Conservation (phyloP, 1,140 invertebrate genomes). For the Scaptomyza graminum region DNA sequence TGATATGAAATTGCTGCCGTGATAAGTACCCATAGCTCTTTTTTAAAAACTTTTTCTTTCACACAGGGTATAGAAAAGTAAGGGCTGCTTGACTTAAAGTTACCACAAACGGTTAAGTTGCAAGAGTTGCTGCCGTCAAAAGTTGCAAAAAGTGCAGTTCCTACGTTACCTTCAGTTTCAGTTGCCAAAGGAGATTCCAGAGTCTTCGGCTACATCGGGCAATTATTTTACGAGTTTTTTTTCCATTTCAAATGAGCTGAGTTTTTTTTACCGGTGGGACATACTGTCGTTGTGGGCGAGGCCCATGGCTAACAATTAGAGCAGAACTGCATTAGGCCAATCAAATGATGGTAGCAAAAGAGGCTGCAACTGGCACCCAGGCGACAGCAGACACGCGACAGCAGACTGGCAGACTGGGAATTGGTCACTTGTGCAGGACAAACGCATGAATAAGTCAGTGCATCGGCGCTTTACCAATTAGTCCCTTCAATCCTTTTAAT, state of each 20-base stretch:
- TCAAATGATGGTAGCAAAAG: slow-evolving; percentile 51
- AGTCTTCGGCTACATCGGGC: slow-evolving; percentile 21
- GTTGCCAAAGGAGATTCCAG: not conserved
- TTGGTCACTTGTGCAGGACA: slow-evolving; percentile 8
- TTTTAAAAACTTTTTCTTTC: not conserved
- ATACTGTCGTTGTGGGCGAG: not conserved
- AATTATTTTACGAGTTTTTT: slow-evolving; percentile 47
- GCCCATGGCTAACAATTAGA: slow-evolving; percentile 52
- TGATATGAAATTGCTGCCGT: not conserved
- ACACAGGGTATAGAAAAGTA: slow-evolving; percentile 8
- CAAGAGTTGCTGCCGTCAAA: slow-evolving; percentile 43
- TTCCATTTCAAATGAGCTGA: slow-evolving; percentile 13
- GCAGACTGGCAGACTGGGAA: slow-evolving; percentile 19
- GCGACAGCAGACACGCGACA: slow-evolving; percentile 3
- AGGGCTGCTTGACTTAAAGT: slow-evolving; percentile 43
- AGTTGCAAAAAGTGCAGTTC: slow-evolving; percentile 55
- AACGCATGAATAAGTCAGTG: slow-evolving; percentile 44
- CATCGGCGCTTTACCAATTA: slow-evolving; percentile 67
- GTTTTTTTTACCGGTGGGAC: not conserved
- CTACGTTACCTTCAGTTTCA: slow-evolving; percentile 51
- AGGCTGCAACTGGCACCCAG: slow-evolving; percentile 40
- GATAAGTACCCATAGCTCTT: not conserved
- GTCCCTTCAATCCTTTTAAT: slow-evolving; percentile 79
- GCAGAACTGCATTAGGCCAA: slow-evolving; percentile 75
- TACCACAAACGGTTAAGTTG: slow-evolving; percentile 56